phyloP scores from a whole-genome alignment of 2,888 invertebrate species.

The Philereme transversata region DNA sequence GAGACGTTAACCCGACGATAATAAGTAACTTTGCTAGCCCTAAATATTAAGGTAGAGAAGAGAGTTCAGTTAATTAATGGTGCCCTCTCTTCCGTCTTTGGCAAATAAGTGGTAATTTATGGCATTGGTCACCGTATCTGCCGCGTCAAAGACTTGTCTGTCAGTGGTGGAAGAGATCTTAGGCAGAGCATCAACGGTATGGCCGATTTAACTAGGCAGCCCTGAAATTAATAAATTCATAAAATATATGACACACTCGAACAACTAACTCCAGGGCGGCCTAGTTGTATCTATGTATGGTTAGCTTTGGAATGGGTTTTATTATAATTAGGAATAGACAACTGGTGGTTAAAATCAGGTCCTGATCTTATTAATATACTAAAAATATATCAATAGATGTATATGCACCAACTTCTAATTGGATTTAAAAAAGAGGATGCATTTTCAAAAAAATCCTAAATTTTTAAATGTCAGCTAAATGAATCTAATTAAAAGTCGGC shows the following conservation, averaged over 20 bases:
- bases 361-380: not conserved
- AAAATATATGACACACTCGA: no score
- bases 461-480: no score
- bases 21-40: conserved; percentile 51
- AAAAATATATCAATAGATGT: not conserved
- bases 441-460: no score
- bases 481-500: no score
- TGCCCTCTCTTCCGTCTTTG: not conserved
- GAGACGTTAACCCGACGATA: conserved; percentile 44
- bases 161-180: not conserved
- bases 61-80: conserved; percentile 9
- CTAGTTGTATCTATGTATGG: no score
- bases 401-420: no score
- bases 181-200: not conserved
- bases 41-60: conserved; percentile 36
- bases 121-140: not conserved
- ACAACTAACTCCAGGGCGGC: no score
- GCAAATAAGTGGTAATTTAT: not conserved
- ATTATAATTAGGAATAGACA: conserved; percentile 17
- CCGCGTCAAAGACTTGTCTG: not conserved
- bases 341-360: conserved; percentile 1
- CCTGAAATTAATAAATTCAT: no score
- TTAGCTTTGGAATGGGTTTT: conserved; percentile 6
- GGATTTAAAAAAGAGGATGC: no score
- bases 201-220: no score